Evolutionary conservation across 2,888 invertebrate genomes (phyloP).

Genomic region (Hirudinaria manillensis): DNA sequence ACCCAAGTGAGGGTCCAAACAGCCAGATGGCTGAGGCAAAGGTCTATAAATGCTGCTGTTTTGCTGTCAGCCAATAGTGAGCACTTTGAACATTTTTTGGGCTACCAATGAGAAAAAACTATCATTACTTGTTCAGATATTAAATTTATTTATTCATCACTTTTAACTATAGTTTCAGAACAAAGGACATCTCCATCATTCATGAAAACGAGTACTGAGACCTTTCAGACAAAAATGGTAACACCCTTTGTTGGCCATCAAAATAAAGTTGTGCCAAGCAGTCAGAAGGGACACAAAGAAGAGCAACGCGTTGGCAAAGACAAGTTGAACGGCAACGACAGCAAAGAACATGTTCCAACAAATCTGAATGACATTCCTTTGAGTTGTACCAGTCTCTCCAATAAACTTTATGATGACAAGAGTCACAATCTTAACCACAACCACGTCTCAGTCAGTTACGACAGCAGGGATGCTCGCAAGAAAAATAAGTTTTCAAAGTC

Average conservation of each 20-base stretch:
- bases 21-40: not conserved
- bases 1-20: constrained; percentile 10
- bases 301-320: not conserved
- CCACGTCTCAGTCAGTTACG: not conserved
- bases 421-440: too few species aligned
- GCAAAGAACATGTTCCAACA: not conserved
- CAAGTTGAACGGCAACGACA: not conserved
- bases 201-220: too few species aligned
- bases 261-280: too few species aligned
- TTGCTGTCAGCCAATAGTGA: not conserved
- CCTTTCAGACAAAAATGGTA: too few species aligned
- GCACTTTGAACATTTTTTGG: not conserved
- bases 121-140: not conserved
- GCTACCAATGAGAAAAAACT: not conserved
- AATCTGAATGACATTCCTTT: not conserved
- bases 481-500: constrained; percentile 2
- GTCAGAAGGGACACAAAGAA: too few species aligned
- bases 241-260: too few species aligned
- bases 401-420: not conserved
- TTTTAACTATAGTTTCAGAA: too few species aligned
- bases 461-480: not conserved
- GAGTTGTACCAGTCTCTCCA: not conserved
- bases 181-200: too few species aligned
- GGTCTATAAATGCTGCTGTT: not conserved
- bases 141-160: too few species aligned